Evolutionary conservation across 2,888 invertebrate genomes (phyloP).

Genomic region (Plemyria rubiginata): DNA sequence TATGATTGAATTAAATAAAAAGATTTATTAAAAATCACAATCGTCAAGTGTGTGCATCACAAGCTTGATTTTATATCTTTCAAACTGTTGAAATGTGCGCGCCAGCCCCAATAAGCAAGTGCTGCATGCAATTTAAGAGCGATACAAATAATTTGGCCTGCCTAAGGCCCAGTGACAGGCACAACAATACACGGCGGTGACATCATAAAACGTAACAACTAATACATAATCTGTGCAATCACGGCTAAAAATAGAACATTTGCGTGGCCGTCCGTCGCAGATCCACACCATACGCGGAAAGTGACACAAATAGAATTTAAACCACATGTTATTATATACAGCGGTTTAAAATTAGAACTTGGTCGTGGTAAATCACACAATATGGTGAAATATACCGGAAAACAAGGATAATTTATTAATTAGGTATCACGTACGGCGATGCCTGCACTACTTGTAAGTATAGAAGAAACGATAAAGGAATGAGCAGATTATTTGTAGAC

Average conservation of each 20-base stretch:
- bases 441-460: background rate
- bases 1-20: no score
- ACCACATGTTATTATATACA: background rate
- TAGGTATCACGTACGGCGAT: background rate
- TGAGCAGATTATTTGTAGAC: no score
- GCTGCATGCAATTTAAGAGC: background rate
- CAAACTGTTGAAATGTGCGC: no score
- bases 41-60: no score
- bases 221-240: slow-evolving; percentile 5
- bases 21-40: no score
- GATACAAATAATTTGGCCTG: background rate
- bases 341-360: slow-evolving; percentile 11
- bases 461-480: no score
- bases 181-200: slow-evolving; percentile 15
- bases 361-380: background rate
- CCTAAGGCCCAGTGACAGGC: slow-evolving; percentile 1
- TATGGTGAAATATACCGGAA: background rate
- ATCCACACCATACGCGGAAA: slow-evolving; percentile 23
- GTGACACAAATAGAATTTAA: slow-evolving; percentile 19
- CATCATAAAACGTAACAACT: slow-evolving; percentile 15
- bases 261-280: slow-evolving; percentile 10
- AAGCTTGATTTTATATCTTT: no score
- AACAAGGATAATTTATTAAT: background rate
- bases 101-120: no score
- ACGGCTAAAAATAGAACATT: slow-evolving; percentile 27